Base-by-base conservation (phyloP, 2,113 vertebrate species). In the Phasianus colchicus region DNA sequence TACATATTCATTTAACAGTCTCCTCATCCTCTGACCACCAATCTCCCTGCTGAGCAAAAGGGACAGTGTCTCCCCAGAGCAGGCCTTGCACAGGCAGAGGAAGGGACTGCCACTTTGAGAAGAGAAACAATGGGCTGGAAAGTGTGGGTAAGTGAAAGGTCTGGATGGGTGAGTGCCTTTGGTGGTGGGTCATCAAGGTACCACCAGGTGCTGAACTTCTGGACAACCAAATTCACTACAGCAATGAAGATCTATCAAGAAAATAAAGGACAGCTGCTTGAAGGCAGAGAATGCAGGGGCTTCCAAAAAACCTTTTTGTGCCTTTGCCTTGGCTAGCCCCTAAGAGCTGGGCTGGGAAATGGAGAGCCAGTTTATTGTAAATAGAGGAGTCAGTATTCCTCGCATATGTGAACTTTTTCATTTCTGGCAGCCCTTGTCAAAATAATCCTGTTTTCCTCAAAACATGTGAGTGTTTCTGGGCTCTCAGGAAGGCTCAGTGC, bases 291-390 rank as follows among this genome's bases (percentile, higher is more conserved):
- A 30, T 15, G 11, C 3, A 8, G 29, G 86, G 54, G 30, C 74
- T 94, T 96, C 96, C 92, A 94, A 90, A 93, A 93, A 94, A 19
- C 52, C 8, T 95, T 88, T 94, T 92, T 94, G 65, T 95, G 82
- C 69, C 58, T 90, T 90, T 94, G 92, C 86, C 86, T 82, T 88
- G 92, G 79, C 89, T 71, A 89, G 89, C 42, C 61, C 70, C 86
- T 57, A 88, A 76, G 83, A 91, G 60, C 47, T 47, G 85, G 87
- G 89, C 82, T 89, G 71, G 84, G 55, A 95, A 76, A 79, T 0
- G 13, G 63, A 0, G 4, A 58, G 70, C 52, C 2, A 4, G 10
- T 69, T 95, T 88, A 19, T 76, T 94, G 76, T 82, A 79, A 93
- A 65, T 88, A 90, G 52, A 86, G 83, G 54, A 89, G 70, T 88